Evolutionary conservation across 1,140 invertebrate genomes (phyloP).

Genomic region (Trichonephila clavata): DNA sequence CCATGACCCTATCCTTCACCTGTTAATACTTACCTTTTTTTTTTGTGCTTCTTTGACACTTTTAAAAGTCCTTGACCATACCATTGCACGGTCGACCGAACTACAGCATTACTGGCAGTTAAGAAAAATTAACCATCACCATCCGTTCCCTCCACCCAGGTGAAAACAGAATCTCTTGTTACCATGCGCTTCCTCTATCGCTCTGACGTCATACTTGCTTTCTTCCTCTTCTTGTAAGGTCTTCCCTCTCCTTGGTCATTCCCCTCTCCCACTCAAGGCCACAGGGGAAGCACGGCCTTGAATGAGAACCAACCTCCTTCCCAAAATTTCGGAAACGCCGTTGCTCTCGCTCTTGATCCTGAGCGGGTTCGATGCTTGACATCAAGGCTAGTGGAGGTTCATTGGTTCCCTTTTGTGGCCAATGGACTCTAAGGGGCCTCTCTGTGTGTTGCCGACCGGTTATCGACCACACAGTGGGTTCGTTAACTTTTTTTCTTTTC

Average conservation of each 20-base stretch:
- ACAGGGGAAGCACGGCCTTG: not conserved
- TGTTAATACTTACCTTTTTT: no score
- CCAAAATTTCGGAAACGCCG: not conserved
- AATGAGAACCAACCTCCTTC: not conserved
- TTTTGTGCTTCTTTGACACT: no score
- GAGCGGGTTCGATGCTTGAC: not conserved
- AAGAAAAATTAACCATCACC: no score
- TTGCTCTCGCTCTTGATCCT: not conserved
- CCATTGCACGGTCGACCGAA: no score
- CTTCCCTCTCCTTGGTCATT: constrained; percentile 12
- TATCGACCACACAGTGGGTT: constrained; percentile 7
- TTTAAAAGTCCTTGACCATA: no score
- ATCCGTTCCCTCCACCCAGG: no score
- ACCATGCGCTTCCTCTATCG: not conserved
- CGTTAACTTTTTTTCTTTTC: not conserved
- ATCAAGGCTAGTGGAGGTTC: not conserved
- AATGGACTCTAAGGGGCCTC: not conserved
- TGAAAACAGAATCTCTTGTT: not conserved
- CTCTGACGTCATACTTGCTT: not conserved
- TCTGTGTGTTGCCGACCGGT: not conserved
- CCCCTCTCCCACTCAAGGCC: constrained; percentile 13
- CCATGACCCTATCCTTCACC: no score
- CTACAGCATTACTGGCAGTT: no score
- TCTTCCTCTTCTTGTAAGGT: not conserved
- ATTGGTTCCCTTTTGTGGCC: not conserved